Conservation (phyloP, 2,113 vertebrate genomes). For the human (Homo sapiens) region DNA sequence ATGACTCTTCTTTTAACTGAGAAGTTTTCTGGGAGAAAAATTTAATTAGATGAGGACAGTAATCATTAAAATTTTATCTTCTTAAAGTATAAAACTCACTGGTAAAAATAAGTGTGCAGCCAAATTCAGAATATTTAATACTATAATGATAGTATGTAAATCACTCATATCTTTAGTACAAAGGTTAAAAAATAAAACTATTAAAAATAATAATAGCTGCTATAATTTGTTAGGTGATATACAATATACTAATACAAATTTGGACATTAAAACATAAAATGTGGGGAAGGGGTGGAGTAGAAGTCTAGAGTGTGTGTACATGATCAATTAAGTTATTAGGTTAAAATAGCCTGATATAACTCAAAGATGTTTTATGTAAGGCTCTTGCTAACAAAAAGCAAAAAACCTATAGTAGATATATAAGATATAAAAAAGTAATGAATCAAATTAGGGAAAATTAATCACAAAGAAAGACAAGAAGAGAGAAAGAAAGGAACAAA, state of each 20-base stretch:
- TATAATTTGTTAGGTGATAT: background rate
- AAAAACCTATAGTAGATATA: background rate
- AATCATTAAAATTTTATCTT: background rate
- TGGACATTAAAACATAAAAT: background rate
- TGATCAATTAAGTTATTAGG: background rate
- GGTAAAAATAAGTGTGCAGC: background rate
- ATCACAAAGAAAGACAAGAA: background rate
- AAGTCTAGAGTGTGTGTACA: background rate
- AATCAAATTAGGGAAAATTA: background rate
- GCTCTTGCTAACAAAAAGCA: background rate
- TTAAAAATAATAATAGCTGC: background rate
- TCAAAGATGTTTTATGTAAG: background rate
- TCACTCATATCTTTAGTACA: background rate
- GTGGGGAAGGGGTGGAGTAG: background rate
- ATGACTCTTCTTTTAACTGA: background rate
- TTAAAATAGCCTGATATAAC: background rate
- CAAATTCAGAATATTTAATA: background rate
- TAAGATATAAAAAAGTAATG: background rate
- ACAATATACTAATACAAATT: background rate
- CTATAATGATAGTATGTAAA: background rate
- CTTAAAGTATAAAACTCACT: background rate
- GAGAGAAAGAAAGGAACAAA: background rate
- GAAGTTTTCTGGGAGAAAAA: background rate
- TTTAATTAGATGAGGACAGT: slow-evolving; percentile 17
- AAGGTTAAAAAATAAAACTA: background rate